A percentile compares a stretch with the other conserved stretches of the same genome.
Conservation (phyloP, 2,113 vertebrate genomes). For the Gasterosteus aculeatus region DNA sequence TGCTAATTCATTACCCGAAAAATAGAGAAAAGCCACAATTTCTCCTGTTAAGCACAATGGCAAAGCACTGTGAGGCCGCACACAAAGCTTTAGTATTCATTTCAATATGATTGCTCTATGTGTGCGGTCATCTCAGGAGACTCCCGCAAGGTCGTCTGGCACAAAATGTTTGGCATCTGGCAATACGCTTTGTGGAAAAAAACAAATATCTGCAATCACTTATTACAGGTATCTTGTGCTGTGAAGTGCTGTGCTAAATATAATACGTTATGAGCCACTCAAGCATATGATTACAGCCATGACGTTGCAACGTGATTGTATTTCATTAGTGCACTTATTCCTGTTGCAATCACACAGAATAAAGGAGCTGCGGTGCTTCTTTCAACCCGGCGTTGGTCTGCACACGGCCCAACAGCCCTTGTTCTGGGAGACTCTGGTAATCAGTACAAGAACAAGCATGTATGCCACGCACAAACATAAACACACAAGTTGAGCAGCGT, state of each 20-base stretch:
- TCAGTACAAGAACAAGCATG: slow-evolving; percentile 40
- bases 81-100: background rate
- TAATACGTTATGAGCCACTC: background rate
- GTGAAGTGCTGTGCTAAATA: background rate
- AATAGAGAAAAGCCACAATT: slow-evolving; percentile 12
- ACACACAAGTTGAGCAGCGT: slow-evolving; percentile 27
- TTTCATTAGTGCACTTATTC: background rate
- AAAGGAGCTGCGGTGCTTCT: background rate
- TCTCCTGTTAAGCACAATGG: background rate
- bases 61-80: background rate
- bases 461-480: slow-evolving; percentile 9
- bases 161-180: background rate
- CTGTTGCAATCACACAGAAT: background rate
- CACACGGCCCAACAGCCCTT: slow-evolving; percentile 19
- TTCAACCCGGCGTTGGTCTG: background rate
- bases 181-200: background rate
- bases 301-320: background rate
- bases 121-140: background rate
- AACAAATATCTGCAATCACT: background rate
- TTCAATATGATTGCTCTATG: background rate
- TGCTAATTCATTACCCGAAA: slow-evolving; percentile 37
- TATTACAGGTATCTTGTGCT: background rate
- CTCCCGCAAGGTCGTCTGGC: background rate
- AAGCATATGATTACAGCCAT: background rate
- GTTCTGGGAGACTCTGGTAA: slow-evolving; percentile 28